Evolutionary conservation across 2,888 invertebrate genomes (phyloP), one percentile per base, ranked within the genome.

Genomic region (Selenia dentaria): DNA sequence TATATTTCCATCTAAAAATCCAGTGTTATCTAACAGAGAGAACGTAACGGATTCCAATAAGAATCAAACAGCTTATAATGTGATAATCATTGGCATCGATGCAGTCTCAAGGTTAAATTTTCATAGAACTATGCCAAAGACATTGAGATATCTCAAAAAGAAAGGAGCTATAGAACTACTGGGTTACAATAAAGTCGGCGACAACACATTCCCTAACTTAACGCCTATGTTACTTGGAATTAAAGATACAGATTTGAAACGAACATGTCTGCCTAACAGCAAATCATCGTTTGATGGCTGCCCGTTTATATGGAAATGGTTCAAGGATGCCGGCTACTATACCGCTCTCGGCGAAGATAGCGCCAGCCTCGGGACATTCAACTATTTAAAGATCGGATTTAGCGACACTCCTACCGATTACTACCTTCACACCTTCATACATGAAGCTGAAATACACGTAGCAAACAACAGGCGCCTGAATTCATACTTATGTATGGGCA

Each of bases 101-200:
- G 95, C 96, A 6, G 93, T 98, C 14, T 98, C 98, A 0, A 92
- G 97, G 59, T 85, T 96, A 52, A 97, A 97, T 79, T 95, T 97
- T 60, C 93, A 95, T 54, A 92, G 98, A 29, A 96, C 96, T 62
- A 95, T 98, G 95, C 95, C 95, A 0, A 92, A 91, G 64, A 96
- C 96, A 0, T 81, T 92, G 10, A 74, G 88, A 1, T 93, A 91
- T 58, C 83, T 97, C 36, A 85, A 92, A 45, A 78, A 92, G 9
- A 83, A 95, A 49, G 92, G 92, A 8, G 94, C 94, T 25, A 92
- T 96, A 36, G 97, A 97, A 72, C 91, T 98, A 72, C 79, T 95
- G 57, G 98, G 98, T 3, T 98, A 97, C 79, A 97, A 96, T 73
- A 98, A 98, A 92, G 95, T 98, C 5, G 98, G 94, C 2, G 98